Evolutionary conservation across 2,888 invertebrate genomes (phyloP).

Genomic region (Endotricha flammealis): DNA sequence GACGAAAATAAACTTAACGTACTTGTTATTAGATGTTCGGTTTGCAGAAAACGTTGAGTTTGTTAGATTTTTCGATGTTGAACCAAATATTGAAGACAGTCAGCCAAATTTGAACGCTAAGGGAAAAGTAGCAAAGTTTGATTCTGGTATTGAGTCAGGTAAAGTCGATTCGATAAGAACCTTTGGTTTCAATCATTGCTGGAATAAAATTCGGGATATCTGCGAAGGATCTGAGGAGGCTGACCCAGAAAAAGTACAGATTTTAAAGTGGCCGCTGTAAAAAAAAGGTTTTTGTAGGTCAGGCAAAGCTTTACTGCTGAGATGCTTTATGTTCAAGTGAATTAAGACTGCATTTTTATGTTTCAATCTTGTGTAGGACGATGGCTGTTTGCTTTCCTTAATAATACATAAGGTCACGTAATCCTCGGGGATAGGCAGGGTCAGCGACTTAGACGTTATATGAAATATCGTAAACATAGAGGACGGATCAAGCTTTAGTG

Average conservation of each 20-base stretch:
- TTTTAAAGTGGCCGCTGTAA: conserved; percentile 1
- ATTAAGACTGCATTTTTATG: neutral
- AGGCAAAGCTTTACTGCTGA: neutral
- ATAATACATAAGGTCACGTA: no score
- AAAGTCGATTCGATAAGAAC: conserved; percentile 37
- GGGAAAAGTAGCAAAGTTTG: neutral
- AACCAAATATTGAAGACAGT: conserved; percentile 1
- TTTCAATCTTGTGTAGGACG: neutral
- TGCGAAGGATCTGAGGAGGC: conserved; percentile 28
- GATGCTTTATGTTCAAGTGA: neutral
- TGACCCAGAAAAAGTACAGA: conserved; percentile 2
- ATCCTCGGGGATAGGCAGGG: no score
- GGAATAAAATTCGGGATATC: conserved; percentile 45
- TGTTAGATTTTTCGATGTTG: conserved; percentile 11
- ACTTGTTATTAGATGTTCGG: conserved; percentile 6
- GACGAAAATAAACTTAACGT: conserved; percentile 30
- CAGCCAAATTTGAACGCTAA: conserved; percentile 21
- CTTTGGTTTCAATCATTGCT: conserved; percentile 53
- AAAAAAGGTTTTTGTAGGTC: neutral
- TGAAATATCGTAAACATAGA: no score
- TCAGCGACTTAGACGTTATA: no score
- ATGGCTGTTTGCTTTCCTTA: no score
- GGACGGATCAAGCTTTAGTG: no score
- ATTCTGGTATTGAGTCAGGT: conserved; percentile 22
- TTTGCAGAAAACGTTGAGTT: conserved; percentile 24